Evolutionary conservation across 30 jellyfish, hydroid and myxozoan genomes (phyloP).

Genomic region (Pseudorhiza aurosa): DNA sequence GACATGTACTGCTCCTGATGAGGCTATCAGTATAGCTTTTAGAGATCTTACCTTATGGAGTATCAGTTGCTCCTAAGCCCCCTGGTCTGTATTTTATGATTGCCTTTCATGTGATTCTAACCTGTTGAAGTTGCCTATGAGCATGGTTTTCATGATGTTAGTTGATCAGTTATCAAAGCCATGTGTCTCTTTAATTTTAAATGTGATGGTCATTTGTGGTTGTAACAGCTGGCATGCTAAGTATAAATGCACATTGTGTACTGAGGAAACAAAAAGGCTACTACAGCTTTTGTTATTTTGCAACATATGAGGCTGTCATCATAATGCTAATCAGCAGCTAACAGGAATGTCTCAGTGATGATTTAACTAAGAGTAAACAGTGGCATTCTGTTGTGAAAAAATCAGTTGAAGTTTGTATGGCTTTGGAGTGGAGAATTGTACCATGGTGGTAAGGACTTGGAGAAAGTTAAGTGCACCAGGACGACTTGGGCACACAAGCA

Average conservation of each 20-base stretch:
- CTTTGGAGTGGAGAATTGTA: too few species aligned
- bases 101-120: background rate
- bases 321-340: slow-evolving; percentile 7
- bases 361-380: background rate
- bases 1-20: too few species aligned
- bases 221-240: slow-evolving; percentile 17
- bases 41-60: too few species aligned
- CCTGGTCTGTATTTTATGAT: background rate
- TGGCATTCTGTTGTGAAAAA: background rate
- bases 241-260: background rate
- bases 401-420: background rate
- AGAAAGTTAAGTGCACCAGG: slow-evolving; percentile 94
- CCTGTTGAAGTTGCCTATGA: background rate
- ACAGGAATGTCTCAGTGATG: slow-evolving; percentile 28
- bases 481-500: slow-evolving; percentile 65
- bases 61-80: background rate
- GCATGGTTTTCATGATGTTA: too few species aligned
- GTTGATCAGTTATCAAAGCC: too few species aligned
- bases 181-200: background rate
- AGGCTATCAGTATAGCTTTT: too few species aligned
- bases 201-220: background rate
- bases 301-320: background rate
- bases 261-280: slow-evolving; percentile 8
- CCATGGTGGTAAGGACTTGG: slow-evolving; percentile 68
- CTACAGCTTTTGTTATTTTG: slow-evolving; percentile 15